Conservation (phyloP, 2,888 invertebrate species). For the Formica aserva region DNA sequence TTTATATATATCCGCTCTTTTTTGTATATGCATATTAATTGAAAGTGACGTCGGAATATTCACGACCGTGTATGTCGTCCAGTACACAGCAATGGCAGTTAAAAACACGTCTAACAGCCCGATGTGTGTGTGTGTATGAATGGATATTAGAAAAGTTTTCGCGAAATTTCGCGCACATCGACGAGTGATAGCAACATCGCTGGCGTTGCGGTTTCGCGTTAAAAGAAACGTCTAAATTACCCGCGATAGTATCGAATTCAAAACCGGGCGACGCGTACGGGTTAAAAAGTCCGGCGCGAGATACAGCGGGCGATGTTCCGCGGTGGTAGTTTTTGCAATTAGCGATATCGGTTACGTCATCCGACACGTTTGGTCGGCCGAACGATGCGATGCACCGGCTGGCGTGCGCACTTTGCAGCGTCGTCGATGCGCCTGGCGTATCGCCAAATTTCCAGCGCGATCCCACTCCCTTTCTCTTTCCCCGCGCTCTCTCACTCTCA, state of each 20-base stretch:
- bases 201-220: slow-evolving; percentile 36
- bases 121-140: neutral
- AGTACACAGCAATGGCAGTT: slow-evolving; percentile 21
- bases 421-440: slow-evolving; percentile 68
- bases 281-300: slow-evolving; percentile 64
- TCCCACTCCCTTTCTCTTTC: neutral
- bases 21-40: slow-evolving; percentile 38
- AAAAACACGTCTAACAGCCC: slow-evolving; percentile 15
- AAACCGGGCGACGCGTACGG: slow-evolving; percentile 31
- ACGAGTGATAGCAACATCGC: slow-evolving; percentile 27
- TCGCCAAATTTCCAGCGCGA: slow-evolving; percentile 77
- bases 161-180: slow-evolving; percentile 21
- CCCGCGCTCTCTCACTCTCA: neutral
- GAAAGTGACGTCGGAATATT: slow-evolving; percentile 37
- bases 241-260: slow-evolving; percentile 44
- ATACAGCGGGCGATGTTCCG: slow-evolving; percentile 55
- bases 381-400: slow-evolving; percentile 58
- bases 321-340: slow-evolving; percentile 81
- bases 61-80: slow-evolving; percentile 17
- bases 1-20: slow-evolving; percentile 21
- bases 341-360: slow-evolving; percentile 80
- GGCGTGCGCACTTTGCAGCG: slow-evolving; percentile 64
- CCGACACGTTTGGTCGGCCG: slow-evolving; percentile 71
- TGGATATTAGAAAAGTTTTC: slow-evolving; percentile 47
- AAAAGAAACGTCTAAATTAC: slow-evolving; percentile 52